Conservation (phyloP, 1,140 invertebrate species). For the Penaeus japonicus region DNA sequence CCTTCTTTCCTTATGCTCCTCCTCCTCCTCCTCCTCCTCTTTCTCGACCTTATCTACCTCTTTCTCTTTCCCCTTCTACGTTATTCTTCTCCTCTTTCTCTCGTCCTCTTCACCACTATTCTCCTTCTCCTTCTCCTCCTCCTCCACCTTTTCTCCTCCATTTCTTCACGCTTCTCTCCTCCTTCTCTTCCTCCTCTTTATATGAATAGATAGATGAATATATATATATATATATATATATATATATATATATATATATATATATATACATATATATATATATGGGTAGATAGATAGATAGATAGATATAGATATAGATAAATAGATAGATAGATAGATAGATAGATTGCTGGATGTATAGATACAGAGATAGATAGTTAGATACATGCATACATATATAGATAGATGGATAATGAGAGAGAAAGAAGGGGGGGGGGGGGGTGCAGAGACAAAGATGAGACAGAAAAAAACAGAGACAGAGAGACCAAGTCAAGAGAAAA, state of each 20-base stretch:
- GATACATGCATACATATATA: too few relatives aligned
- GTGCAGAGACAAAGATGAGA: not conserved
- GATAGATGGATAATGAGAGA: not conserved
- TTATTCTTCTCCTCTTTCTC: not conserved
- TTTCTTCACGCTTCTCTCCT: not conserved
- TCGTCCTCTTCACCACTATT: not conserved
- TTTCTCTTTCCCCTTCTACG: not conserved
- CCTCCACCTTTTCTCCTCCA: not conserved
- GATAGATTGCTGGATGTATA: not conserved
- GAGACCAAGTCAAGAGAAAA: not conserved
- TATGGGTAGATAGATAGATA: not conserved
- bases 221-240: constrained; percentile 30
- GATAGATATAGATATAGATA: not conserved
- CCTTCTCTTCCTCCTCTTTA: not conserved
- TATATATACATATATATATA: constrained; percentile 22
- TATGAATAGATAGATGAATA: not conserved
- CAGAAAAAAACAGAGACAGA: not conserved
- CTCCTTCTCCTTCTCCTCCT: not conserved
- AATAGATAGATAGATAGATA: not conserved
- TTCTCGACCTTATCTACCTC: not conserved
- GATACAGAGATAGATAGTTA: not conserved
- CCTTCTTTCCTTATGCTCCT: not conserved
- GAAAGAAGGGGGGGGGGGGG: not conserved
- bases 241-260: constrained; percentile 28
- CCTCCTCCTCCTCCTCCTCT: too few relatives aligned